Evolutionary conservation across 2,888 invertebrate species (phyloP), one percentile per base, ranked within the genome.

Genomic region (Andrena trimmerana): DNA sequence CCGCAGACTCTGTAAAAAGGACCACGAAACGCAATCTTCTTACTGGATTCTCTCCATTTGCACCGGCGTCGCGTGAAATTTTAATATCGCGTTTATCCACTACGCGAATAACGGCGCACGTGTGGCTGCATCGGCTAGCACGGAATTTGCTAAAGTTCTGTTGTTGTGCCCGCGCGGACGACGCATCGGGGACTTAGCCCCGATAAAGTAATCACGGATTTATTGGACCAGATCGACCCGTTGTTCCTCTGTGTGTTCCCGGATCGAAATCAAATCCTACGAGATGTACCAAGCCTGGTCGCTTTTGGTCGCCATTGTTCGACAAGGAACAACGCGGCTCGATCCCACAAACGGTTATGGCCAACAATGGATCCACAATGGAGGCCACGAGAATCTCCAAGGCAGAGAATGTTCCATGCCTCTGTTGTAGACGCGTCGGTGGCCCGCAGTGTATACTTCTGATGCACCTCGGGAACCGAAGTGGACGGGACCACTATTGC

Each of bases 341-440:
- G 72, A 75, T 72, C 59, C 71, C 62, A 71, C 84, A 78, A 84
- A 84, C 67, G 77, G 77, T 84, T 84, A 85, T 80, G 72, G 74
- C 67, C 77, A 74, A 84, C 80, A 80, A 78, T 71, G 63, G 76
- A 31, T 74, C 84, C 71, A 71, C 77, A 78, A 80, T 84, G 42
- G 72, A 48, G 57, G 29, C 60, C 33, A 29, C 42, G 63, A 59
- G 74, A 77, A 74, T 74, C 77, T 65, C 71, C 65, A 52, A 66
- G 75, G 50, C 60, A 52, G 68, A 77, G 68, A 80, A 84, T 78
- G 59, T 73, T 72, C 76, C 59, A 16, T 48, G 69, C 10, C 73
- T 20, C 42, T 31, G 57, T 27, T 65, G 59, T 59, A 13, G 60
- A 67, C 57, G 60, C 31, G 29, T 54, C 63, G 59, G 27, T 63